Conservation (phyloP, 2,797 vertebrate genomes). For the Syngnathus acus region DNA sequence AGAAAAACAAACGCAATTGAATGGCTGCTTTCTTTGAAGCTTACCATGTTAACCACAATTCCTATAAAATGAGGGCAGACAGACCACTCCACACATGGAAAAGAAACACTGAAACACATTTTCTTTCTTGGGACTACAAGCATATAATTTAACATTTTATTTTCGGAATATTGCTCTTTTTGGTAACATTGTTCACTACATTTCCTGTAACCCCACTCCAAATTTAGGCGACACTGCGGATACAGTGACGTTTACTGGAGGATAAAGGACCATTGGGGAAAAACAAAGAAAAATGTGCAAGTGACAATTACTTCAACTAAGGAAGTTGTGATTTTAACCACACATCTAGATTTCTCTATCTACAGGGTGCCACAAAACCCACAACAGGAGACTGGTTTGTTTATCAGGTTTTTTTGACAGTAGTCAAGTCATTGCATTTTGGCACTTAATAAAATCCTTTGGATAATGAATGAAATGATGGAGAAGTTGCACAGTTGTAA, state of each 20-base stretch:
- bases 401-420: too few species aligned
- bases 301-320: neutral
- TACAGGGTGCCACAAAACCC: too few species aligned
- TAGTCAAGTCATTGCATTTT: too few species aligned
- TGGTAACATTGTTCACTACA: neutral
- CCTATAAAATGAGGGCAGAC: conserved; percentile 3
- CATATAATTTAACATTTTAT: conserved; percentile 4
- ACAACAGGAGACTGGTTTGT: too few species aligned
- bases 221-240: neutral
- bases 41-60: conserved; percentile 1
- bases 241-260: neutral
- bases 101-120: conserved; percentile 14
- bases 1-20: conserved; percentile 15
- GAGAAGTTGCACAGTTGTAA: too few species aligned
- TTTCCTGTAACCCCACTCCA: conserved; percentile 1
- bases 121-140: conserved; percentile 16
- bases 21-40: neutral
- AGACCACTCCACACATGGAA: neutral
- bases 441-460: too few species aligned
- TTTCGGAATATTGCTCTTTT: neutral
- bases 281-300: neutral
- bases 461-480: too few species aligned
- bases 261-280: neutral
- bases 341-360: neutral
- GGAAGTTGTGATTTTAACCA: neutral